Percentiles rank a stretch among this genome's conserved stretches.
Conservation (phyloP, 2,888 invertebrate species). For the Sinodicranocentrus sp. region DNA sequence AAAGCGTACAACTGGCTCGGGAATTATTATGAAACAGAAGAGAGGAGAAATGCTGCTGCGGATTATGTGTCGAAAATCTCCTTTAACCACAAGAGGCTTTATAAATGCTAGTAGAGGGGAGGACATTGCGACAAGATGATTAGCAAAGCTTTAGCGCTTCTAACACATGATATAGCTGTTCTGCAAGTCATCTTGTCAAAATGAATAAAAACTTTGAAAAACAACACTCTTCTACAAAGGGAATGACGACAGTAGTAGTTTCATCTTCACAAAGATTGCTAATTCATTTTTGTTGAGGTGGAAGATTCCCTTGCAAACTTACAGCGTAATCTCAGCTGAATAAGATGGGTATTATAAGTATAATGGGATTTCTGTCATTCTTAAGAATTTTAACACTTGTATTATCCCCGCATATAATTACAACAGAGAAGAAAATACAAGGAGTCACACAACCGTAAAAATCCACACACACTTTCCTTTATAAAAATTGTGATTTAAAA, state of each 20-base stretch:
- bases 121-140: constrained; percentile 49
- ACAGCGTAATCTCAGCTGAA: constrained; percentile 41
- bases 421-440: no score
- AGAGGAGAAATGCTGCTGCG: constrained; percentile 54
- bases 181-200: constrained; percentile 60
- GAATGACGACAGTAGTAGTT: not conserved
- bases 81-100: constrained; percentile 41
- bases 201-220: constrained; percentile 44
- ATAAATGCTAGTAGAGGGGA: constrained; percentile 7
- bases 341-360: no score
- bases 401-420: no score
- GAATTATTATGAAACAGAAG: constrained; percentile 56
- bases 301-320: constrained; percentile 17
- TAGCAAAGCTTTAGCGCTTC: constrained; percentile 39
- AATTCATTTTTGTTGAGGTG: constrained; percentile 17
- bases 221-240: constrained; percentile 23
- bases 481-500: no score
- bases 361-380: no score
- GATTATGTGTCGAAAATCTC: constrained; percentile 49
- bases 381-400: no score
- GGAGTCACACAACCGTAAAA: no score
- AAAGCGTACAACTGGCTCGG: constrained; percentile 37
- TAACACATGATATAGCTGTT: constrained; percentile 25
- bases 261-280: constrained; percentile 27
- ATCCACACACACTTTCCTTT: no score